A percentile compares a stretch with the other conserved stretches of the same genome.
phyloP scores from a whole-genome alignment of 2,888 invertebrate genomes.

The Tryphoninae sp. region DNA sequence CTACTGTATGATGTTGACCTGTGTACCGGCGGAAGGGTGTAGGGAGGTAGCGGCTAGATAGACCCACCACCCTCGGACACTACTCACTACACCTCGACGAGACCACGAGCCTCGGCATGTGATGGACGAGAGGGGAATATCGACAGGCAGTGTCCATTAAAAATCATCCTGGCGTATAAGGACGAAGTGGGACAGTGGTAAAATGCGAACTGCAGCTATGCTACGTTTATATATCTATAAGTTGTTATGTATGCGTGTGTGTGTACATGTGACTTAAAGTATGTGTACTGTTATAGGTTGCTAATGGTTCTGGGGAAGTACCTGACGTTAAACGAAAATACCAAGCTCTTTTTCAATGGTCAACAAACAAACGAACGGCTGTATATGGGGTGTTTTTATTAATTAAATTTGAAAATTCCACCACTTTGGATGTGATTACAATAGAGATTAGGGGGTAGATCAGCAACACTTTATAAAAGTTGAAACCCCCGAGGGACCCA shows the following conservation, averaged over 20 bases:
- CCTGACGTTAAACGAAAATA: conserved; percentile 8
- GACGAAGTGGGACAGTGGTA: conserved; percentile 35
- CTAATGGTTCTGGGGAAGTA: not conserved
- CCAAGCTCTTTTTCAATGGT: not conserved
- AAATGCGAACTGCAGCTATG: conserved; percentile 21
- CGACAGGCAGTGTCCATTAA: conserved; percentile 73
- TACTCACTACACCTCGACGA: conserved; percentile 31
- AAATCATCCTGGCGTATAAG: conserved; percentile 66
- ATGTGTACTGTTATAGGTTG: conserved; percentile 6
- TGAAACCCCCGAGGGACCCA: no score
- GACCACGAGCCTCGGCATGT: conserved; percentile 53
- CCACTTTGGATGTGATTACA: no score
- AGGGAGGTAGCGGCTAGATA: not conserved
- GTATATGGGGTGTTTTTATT: no score
- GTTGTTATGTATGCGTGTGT: not conserved
- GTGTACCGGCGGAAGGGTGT: conserved; percentile 13
- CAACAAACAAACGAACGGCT: no score
- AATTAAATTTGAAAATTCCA: no score
- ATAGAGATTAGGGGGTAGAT: no score
- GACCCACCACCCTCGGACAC: conserved; percentile 12
- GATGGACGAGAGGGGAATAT: conserved; percentile 74
- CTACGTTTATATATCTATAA: not conserved
- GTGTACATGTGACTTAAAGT: not conserved
- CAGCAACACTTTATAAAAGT: no score
- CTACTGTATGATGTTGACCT: conserved; percentile 31